Evolutionary conservation across 1,140 invertebrate species (phyloP).

Genomic region (Cyclargus thomasi): DNA sequence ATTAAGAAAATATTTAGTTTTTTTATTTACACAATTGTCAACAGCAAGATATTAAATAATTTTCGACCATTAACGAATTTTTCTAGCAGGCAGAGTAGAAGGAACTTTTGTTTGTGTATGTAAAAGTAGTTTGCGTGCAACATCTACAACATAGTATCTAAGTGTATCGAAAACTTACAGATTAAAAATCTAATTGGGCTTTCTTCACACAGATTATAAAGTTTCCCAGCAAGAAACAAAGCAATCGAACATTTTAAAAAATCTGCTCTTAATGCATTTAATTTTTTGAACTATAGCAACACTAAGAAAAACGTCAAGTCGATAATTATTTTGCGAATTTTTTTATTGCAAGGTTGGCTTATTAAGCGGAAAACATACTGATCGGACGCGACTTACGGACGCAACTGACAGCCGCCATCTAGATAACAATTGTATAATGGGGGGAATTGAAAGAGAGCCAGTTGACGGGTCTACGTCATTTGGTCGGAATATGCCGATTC

Average conservation of each 20-base stretch:
- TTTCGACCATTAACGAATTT: neutral
- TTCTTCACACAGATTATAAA: neutral
- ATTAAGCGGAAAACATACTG: too few relatives aligned
- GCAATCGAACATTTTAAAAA: neutral
- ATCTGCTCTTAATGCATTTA: neutral
- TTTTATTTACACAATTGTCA: neutral
- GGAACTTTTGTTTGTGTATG: conserved; percentile 6
- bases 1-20: neutral
- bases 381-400: too few relatives aligned
- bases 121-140: conserved; percentile 9
- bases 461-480: too few relatives aligned
- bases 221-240: neutral
- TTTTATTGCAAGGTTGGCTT: too few relatives aligned
- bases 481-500: too few relatives aligned
- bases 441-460: too few relatives aligned
- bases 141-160: neutral
- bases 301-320: neutral
- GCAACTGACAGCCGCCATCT: too few relatives aligned
- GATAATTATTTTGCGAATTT: too few relatives aligned
- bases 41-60: neutral
- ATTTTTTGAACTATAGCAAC: neutral
- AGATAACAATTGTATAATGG: too few relatives aligned
- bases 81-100: neutral
- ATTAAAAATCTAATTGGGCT: neutral
- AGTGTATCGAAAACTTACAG: neutral